Evolutionary conservation across 2,797 vertebrate species (phyloP), one percentile per base, ranked within the genome.

Genomic region (Phoeniculus purpureus): DNA sequence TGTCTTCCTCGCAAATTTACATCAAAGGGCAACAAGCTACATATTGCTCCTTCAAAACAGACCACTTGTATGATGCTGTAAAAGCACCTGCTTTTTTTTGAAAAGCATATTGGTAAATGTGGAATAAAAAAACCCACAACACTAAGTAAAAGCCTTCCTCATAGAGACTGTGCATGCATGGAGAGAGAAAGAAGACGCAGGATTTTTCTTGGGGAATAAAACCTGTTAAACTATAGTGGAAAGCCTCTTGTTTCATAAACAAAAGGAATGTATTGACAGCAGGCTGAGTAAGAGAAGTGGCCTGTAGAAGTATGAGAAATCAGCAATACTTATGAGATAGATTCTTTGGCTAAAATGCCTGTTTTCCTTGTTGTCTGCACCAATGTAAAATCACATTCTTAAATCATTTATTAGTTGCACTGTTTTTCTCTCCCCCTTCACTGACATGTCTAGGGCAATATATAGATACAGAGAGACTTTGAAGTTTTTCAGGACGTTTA

Each of bases 1-100:
- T 95, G 34, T 94, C 74, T 90, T 92, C 55, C 85, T 90, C 4
- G 21, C 76, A 94, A 94, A 96, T 94, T 94, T 92, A 93, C 92
- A 92, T 70, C 79, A 89, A 89, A 90, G 89, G 81, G 81, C 93
- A 96, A 82, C 68, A 92, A 87, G 62, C 78, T 90, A 43, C 52
- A 73, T 56, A 40, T 26, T 76, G 71, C 64, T 93, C 65, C 78
- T 96, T 96, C 78, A 74, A 74, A 89, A 85, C 43, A 84, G 23
- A 43, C 13, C 32, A 89, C 86, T 93, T 87, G 45, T 90, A 51
- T 26, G 67, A 64, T 56, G 40, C 19, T 68, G 37, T 68, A 52
- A 81, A 85, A 90, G 51, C 51, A 73, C 84, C 59, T 82, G 84
- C 51, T 86, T 85, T 93, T 40, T 87, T 83, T 59, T 90, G 84